These are phyloP conservation scores for Apis dorsata DNA, from an alignment of 1,140 invertebrate species.

Conservation along the genomic window DNA sequence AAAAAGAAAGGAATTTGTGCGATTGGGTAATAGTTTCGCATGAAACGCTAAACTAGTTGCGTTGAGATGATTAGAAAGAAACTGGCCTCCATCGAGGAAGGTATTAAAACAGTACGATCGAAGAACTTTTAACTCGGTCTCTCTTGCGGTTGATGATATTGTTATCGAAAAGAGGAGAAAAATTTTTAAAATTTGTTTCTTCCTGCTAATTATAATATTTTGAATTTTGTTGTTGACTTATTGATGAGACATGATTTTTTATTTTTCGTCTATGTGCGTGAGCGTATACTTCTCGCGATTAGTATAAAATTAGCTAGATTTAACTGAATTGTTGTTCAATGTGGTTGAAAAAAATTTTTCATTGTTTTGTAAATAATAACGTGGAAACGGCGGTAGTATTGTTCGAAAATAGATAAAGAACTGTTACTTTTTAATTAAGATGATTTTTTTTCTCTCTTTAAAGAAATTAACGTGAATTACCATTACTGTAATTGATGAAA, in stretches of 20 bases:
- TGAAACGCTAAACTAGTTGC: constrained; percentile 19
- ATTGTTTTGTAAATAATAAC: constrained; percentile 13
- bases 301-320: neutral
- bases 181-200: neutral
- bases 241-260: neutral
- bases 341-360: neutral
- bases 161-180: neutral
- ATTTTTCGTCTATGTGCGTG: constrained; percentile 10
- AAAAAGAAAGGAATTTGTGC: constrained; percentile 23
- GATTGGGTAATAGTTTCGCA: constrained; percentile 33
- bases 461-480: neutral
- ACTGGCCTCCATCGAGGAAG: neutral
- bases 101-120: neutral
- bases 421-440: neutral
- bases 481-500: neutral
- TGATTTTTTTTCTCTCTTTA: neutral
- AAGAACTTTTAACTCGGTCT: neutral
- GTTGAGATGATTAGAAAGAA: constrained; percentile 7
- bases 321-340: neutral
- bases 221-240: neutral
- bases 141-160: neutral
- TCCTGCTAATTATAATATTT: neutral
- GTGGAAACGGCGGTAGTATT: neutral
- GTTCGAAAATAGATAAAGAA: neutral
- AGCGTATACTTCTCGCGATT: neutral